These are phyloP conservation scores for Araneus ventricosus DNA, from an alignment of 1,140 invertebrate genomes.

Conservation along the genomic window DNA sequence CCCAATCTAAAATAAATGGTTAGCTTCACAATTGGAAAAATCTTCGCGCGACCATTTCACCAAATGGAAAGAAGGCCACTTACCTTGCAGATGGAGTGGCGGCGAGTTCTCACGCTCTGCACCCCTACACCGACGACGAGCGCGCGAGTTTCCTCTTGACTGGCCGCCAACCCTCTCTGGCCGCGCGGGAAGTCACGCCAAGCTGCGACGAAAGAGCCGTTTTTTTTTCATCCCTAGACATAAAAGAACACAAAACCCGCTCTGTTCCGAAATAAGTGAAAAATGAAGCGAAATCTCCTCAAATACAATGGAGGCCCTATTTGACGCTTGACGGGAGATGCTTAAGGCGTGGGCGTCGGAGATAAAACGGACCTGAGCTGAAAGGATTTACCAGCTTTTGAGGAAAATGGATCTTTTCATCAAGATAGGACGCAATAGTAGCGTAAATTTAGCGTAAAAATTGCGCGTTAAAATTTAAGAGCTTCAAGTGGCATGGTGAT, in stretches of 20 bases:
- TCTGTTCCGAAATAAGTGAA: background rate
- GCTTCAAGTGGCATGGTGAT: too few relatives aligned
- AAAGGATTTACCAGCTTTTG: too few relatives aligned
- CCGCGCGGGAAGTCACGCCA: slow-evolving; percentile 11
- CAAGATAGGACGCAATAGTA: too few relatives aligned
- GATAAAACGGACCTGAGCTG: too few relatives aligned
- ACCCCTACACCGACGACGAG: background rate
- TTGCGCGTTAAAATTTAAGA: too few relatives aligned
- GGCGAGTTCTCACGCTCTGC: background rate
- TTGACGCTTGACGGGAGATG: background rate
- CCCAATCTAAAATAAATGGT: too few relatives aligned
- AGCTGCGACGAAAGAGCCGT: background rate
- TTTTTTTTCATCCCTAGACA: background rate
- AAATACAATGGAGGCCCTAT: background rate
- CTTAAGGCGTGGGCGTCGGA: too few relatives aligned
- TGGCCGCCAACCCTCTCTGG: background rate
- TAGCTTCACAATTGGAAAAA: too few relatives aligned
- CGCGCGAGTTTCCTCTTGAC: slow-evolving; percentile 3
- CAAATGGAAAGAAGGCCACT: background rate
- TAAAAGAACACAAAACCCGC: background rate
- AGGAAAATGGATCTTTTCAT: too few relatives aligned
- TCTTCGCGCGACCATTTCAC: too few relatives aligned
- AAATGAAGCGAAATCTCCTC: background rate
- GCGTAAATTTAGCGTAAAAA: too few relatives aligned
- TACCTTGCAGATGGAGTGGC: background rate